phyloP scores from a whole-genome alignment of 2,888 invertebrate genomes.

The Sthenelais limicola region DNA sequence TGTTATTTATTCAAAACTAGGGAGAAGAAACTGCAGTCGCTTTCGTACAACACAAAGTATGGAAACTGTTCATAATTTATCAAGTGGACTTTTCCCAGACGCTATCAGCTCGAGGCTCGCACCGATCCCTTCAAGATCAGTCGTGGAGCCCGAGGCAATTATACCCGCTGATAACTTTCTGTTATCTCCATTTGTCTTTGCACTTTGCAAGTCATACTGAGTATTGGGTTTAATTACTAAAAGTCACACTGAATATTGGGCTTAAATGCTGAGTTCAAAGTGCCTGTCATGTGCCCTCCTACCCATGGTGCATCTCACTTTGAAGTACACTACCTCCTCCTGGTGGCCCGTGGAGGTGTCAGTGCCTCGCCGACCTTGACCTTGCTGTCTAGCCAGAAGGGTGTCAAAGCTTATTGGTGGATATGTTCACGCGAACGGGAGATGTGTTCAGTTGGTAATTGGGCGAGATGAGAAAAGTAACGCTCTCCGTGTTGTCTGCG shows the following conservation, averaged over 20 bases:
- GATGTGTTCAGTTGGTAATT: neutral
- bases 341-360: constrained; percentile 2
- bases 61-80: no score
- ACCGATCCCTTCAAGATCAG: no score
- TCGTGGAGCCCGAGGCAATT: no score
- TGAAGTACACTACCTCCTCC: constrained; percentile 2
- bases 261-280: constrained; percentile 18
- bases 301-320: constrained; percentile 10
- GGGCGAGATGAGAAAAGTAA: neutral
- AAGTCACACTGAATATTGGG: constrained; percentile 6
- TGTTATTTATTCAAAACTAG: no score
- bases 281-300: constrained; percentile 1
- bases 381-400: no score
- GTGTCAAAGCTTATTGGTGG: neutral
- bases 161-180: constrained; percentile 2
- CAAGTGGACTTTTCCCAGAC: no score
- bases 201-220: neutral
- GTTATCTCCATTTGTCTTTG: constrained; percentile 12
- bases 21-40: no score
- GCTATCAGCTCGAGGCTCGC: no score
- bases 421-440: neutral
- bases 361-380: no score
- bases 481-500: constrained; percentile 9
- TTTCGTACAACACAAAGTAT: no score
- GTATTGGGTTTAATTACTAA: constrained; percentile 18